phyloP scores from a whole-genome alignment of 2,113 vertebrate genomes.

The Ptyas mucosa region DNA sequence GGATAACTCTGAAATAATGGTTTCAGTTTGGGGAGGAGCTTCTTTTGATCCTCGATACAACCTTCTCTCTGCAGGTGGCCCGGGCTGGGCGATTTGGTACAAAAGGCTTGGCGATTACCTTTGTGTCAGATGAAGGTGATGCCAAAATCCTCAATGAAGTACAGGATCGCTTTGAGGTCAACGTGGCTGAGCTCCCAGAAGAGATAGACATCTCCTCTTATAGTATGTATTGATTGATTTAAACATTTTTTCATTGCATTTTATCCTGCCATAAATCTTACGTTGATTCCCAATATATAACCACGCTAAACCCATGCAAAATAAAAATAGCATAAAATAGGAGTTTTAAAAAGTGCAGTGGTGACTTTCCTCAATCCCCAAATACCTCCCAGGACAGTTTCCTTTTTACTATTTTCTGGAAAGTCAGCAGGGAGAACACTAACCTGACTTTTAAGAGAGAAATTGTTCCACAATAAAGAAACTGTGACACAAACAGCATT shows the following conservation, averaged over 20 bases:
- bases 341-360: background rate
- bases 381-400: background rate
- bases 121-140: conserved; percentile 79
- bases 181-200: conserved; percentile 79
- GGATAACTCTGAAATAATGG: background rate
- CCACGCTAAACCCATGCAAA: background rate
- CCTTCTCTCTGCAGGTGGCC: conserved; percentile 69
- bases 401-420: background rate
- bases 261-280: background rate
- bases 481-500: background rate
- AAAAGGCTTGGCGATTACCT: conserved; percentile 81
- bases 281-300: background rate
- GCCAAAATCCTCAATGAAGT: conserved; percentile 81
- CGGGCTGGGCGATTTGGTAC: conserved; percentile 81
- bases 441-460: background rate
- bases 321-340: background rate
- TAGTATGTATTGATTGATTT: conserved; percentile 65
- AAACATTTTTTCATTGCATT: background rate
- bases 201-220: conserved; percentile 85
- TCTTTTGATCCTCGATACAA: background rate
- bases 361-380: background rate
- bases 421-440: background rate
- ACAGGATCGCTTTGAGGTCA: conserved; percentile 83
- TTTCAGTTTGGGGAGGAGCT: background rate
- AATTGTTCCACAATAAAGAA: background rate